Conservation (phyloP, 2,888 invertebrate genomes). For the Limnephilus auricula region DNA sequence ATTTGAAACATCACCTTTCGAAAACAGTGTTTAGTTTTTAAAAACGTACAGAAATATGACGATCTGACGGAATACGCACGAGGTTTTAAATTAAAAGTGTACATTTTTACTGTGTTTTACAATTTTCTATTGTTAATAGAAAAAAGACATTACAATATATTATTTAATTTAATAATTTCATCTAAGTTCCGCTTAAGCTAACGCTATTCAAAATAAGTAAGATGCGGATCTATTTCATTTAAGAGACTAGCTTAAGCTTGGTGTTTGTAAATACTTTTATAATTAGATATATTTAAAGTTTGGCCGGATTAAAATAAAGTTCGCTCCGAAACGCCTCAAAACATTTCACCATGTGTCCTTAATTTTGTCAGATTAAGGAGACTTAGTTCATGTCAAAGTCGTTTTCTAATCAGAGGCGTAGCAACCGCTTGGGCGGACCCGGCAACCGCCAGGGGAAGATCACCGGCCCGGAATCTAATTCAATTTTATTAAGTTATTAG, state of each 20-base stretch:
- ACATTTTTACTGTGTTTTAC: too few species aligned
- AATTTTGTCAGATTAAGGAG: not conserved
- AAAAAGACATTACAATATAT: too few species aligned
- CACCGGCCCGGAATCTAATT: not conserved
- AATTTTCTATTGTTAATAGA: too few species aligned
- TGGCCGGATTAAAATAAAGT: not conserved
- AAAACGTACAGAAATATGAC: too few species aligned
- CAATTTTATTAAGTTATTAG: not conserved
- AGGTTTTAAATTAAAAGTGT: too few species aligned
- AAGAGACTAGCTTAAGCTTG: not conserved
- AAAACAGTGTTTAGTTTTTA: too few species aligned
- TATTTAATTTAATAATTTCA: too few species aligned
- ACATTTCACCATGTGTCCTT: conserved; percentile 2
- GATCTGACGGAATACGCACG: too few species aligned
- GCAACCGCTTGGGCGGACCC: not conserved
- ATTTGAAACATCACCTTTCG: too few species aligned
- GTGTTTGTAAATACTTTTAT: not conserved
- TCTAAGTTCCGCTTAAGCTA: not conserved
- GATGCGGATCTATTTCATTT: not conserved
- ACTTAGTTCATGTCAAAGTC: not conserved
- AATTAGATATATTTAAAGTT: not conserved
- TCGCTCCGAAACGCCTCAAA: not conserved
- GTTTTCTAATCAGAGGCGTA: not conserved
- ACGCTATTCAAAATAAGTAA: not conserved
- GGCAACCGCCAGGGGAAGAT: not conserved